Base-by-base conservation (phyloP, 2,888 invertebrate species). In the Boloria selene region DNA sequence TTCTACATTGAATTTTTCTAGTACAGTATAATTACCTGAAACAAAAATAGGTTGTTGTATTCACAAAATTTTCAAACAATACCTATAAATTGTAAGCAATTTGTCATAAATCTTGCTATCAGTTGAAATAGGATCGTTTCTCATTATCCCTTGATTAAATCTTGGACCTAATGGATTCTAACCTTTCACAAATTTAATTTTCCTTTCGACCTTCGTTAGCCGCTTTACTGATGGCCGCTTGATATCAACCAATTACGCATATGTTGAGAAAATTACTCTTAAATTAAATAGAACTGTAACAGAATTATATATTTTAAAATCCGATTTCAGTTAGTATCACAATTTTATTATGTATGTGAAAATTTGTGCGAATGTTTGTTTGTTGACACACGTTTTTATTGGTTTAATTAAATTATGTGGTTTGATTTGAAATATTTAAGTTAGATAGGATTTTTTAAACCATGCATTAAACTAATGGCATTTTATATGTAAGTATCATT, bases 61-160 rank as follows among this genome's bases (percentile, higher is more conserved):
- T 47, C 16, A 47, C 16, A 6, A 47, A n/a, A 31, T 49, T 17
- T 59, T 17, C 26, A 26, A 6, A 17, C 16, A 49, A 49, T 59
- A 49, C 47, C 49, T 50, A 59, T 59, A 49, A 59, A 38, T 38
- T 31, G 26, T 38, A 50, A 59, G 31, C 59, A 59, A 59, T 59
- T 59, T 17, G 59, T 59, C 59, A 59, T 59, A 59, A 59, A 59
- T 50, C 49, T 50, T 4, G 59, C 52, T 52, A 64, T 64, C 44
- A 44, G 58, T 59, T 38, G 59, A 38, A 59, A 64, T 45, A 22
- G 51, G 58, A 66, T 61, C 66, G 66, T 56, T 52, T 70, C 73
- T 71, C 73, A 75, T 77, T 76, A 76, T 74, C 73, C 72, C 69
- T 72, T 77, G 73, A 77, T 77, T 76, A 76, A 75, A 77, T 74